Evolutionary conservation across 1,140 invertebrate species (phyloP).

Genomic region (Apocrypta bakeri): DNA sequence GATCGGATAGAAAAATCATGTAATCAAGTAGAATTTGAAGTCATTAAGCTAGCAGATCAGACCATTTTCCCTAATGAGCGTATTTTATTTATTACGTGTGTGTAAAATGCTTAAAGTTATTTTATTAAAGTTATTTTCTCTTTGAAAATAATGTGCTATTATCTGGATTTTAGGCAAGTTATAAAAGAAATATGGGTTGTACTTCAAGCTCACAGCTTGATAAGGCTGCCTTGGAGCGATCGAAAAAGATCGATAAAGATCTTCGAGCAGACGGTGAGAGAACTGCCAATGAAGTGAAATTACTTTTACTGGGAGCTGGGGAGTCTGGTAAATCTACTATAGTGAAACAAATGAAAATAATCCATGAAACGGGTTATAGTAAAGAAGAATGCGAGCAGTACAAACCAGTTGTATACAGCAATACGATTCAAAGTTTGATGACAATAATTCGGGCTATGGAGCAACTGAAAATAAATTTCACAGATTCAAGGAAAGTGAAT

Average conservation of each 20-base stretch:
- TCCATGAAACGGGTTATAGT: conserved; percentile 95
- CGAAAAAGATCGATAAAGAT: conserved; percentile 92
- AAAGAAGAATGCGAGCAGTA: conserved; percentile 95
- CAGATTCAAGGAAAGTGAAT: conserved; percentile 86
- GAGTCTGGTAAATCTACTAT: conserved; percentile 91
- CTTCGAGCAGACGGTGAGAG: conserved; percentile 88
- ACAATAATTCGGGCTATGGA: conserved; percentile 95
- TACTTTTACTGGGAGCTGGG: conserved; percentile 88
- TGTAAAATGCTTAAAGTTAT: too few species aligned
- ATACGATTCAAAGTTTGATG: conserved; percentile 93
- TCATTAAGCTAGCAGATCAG: too few species aligned
- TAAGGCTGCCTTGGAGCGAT: conserved; percentile 87
- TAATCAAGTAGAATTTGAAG: too few species aligned
- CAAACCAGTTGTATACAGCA: conserved; percentile 94
- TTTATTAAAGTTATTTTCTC: too few species aligned
- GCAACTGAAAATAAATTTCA: conserved; percentile 92
- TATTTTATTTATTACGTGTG: too few species aligned
- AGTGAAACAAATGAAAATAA: conserved; percentile 97
- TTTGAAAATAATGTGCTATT: too few species aligned
- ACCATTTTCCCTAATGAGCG: too few species aligned
- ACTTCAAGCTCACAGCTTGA: conserved; percentile 86
- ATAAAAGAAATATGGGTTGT: conserved; percentile 81
- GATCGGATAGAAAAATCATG: too few species aligned
- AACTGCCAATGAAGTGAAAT: conserved; percentile 90
- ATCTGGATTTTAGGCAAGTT: not conserved